Evolutionary conservation across 2,113 vertebrate genomes (phyloP).

Genomic region (Leucopsar rothschildi): DNA sequence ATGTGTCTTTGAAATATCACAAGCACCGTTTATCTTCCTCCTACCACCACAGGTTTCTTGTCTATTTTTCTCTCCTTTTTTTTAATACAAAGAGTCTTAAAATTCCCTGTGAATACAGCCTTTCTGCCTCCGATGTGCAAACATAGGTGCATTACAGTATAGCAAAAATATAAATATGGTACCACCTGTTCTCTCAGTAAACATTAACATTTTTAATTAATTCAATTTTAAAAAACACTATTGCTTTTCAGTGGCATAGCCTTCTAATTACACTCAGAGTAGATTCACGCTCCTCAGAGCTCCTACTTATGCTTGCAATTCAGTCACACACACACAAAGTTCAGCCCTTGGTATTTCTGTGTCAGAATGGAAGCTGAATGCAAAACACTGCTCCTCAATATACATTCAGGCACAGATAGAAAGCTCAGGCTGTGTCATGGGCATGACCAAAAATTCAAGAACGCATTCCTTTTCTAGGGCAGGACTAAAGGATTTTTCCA

Average conservation of each 20-base stretch:
- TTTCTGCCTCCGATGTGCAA: neutral
- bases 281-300: neutral
- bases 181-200: neutral
- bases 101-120: neutral
- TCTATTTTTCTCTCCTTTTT: neutral
- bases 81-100: constrained; percentile 29
- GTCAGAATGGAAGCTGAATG: neutral
- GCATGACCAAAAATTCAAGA: neutral
- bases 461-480: accelerated
- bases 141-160: neutral
- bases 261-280: neutral
- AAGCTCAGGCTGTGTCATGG: neutral
- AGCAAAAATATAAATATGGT: constrained; percentile 1
- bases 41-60: constrained; percentile 51
- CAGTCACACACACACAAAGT: neutral
- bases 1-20: constrained; percentile 66
- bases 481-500: neutral
- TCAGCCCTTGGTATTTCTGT: neutral
- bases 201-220: neutral
- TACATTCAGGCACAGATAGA: neutral
- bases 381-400: neutral
- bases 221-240: neutral
- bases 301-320: neutral
- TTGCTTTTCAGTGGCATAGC: neutral
- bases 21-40: constrained; percentile 63